Evolutionary conservation across 1,140 invertebrate genomes (phyloP).

Genomic region (Halictus rubicundus): DNA sequence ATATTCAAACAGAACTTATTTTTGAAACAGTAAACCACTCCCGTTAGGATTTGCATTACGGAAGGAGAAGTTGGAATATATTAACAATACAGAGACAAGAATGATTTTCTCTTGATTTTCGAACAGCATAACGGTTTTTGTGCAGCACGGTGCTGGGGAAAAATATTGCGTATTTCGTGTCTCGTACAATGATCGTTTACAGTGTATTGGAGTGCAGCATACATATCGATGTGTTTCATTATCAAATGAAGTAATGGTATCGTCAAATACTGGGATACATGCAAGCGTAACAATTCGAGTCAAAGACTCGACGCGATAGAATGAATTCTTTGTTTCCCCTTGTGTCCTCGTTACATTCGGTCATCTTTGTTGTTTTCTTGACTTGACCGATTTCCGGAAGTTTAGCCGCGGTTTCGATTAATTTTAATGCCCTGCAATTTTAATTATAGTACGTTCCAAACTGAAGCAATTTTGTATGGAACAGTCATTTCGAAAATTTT

Average conservation of each 20-base stretch:
- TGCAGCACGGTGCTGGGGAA: neutral
- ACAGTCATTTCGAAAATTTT: neutral
- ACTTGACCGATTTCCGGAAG: too few species aligned
- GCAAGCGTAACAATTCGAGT: neutral
- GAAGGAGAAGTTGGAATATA: too few species aligned
- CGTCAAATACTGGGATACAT: neutral
- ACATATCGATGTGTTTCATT: slow-evolving; percentile 14
- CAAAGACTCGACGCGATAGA: neutral
- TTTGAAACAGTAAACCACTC: too few species aligned
- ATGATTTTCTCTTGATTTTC: neutral
- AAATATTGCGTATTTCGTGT: neutral
- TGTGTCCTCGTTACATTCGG: neutral
- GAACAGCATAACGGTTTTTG: neutral
- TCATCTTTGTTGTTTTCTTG: too few species aligned
- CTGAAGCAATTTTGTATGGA: too few species aligned
- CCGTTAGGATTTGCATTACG: too few species aligned
- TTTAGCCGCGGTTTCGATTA: too few species aligned
- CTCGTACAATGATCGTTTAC: slow-evolving; percentile 2
- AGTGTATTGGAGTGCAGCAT: neutral
- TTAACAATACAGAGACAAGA: too few species aligned
- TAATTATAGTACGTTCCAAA: too few species aligned
- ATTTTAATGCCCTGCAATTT: too few species aligned
- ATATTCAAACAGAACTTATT: too few species aligned
- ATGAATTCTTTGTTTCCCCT: neutral
- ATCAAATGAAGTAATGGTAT: neutral